A percentile compares a stretch with the other conserved stretches of the same genome.
phyloP scores from a whole-genome alignment of 2,888 invertebrate genomes.

The Sisyra terminalis region DNA sequence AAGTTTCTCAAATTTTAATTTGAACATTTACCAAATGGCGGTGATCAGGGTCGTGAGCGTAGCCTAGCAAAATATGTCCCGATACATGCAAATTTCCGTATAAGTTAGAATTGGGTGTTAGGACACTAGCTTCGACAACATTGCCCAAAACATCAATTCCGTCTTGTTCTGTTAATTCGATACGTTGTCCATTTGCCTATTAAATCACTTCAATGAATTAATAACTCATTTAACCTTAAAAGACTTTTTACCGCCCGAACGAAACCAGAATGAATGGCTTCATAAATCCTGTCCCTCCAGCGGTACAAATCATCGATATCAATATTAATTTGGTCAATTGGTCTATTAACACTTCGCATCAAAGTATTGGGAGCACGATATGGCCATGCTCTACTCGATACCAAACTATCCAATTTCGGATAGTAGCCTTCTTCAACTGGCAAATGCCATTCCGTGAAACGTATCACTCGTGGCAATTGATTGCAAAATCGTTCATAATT shows the following conservation, averaged over 20 bases:
- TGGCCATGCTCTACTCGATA: slow-evolving; percentile 61
- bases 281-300: slow-evolving; percentile 58
- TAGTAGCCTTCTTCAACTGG: slow-evolving; percentile 68
- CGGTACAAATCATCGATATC: slow-evolving; percentile 53
- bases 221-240: background rate
- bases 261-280: slow-evolving; percentile 48
- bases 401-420: slow-evolving; percentile 65
- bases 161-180: slow-evolving; percentile 40
- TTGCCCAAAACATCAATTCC: slow-evolving; percentile 71
- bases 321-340: slow-evolving; percentile 44
- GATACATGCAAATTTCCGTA: slow-evolving; percentile 74
- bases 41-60: slow-evolving; percentile 66
- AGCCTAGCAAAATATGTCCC: slow-evolving; percentile 63
- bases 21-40: slow-evolving; percentile 39
- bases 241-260: slow-evolving; percentile 33
- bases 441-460: slow-evolving; percentile 45
- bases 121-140: slow-evolving; percentile 53
- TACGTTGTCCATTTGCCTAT: slow-evolving; percentile 37
- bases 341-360: slow-evolving; percentile 45
- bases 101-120: slow-evolving; percentile 49
- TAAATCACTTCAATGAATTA: background rate
- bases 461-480: slow-evolving; percentile 40
- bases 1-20: background rate
- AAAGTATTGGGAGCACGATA: slow-evolving; percentile 40
- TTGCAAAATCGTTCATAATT: slow-evolving; percentile 63